Evolutionary conservation across 1,140 invertebrate species (phyloP), one percentile per base, ranked within the genome.

Genomic region (Magallana angulata): DNA sequence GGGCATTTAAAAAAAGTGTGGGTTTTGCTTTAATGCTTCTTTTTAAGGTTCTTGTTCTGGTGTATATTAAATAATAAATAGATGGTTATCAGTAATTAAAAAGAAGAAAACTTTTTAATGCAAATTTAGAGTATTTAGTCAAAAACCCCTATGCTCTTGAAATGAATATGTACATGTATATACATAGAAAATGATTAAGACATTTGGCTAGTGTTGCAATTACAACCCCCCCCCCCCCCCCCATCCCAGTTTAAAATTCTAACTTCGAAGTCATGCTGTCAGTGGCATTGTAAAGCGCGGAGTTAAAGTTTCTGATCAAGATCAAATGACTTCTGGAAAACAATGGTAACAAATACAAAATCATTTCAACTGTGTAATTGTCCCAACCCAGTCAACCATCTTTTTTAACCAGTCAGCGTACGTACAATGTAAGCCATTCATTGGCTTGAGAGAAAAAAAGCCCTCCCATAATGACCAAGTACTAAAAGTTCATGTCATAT

Each of bases 291-390:
- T 76, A 30, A 30, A 8, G 1, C 24, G 1, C 24, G 1, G 36
- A 76, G 68, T 76, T 76, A 12, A 76, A 76, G 68, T 76, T 76
- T 30, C 68, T 76, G 68, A 76, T 76, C 24, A 76, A 76, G 24
- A 76, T 76, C 68, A 30, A 76, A 76, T 76, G 36, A 30, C 68
- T 76, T 30, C 36, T 18, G 24, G 36, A 76, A 76, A 76, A 76
- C 68, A 76, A 76, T 30, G 11, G 68, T 30, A 18, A 76, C 68
- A 36, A 12, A 30, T 76, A 76, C 68, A 48, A 12, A 24, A 36
- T 76, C 24, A 30, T 30, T 76, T 76, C 9, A 30, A 11, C 60
- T 64, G 18, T 7, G 60, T 64, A 64, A 16, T n/a, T 48, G 60
- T 64, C 60, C 24, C 36, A 11, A 76, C 5, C 11, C 68, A 36